A percentile compares a stretch with the other conserved stretches of the same genome.
Conservation (phyloP, 1,140 invertebrate genomes). For the Drosophila sechellia region DNA sequence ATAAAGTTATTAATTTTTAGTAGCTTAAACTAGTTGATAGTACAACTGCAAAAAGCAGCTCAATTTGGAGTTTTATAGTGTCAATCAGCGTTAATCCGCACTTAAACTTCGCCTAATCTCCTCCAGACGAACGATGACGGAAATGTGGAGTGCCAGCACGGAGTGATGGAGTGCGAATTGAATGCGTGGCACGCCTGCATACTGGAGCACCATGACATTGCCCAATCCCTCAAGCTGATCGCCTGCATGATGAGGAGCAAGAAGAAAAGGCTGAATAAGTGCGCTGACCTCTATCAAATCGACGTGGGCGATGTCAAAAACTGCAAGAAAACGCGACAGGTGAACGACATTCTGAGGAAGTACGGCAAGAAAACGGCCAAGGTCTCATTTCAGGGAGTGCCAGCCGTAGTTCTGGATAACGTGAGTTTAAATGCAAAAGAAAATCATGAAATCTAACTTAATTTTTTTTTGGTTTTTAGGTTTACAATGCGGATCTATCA, state of each 20-base stretch:
- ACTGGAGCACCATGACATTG: slow-evolving; percentile 64
- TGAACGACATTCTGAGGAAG: slow-evolving; percentile 52
- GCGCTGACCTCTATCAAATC: slow-evolving; percentile 41
- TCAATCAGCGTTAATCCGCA: slow-evolving; percentile 3
- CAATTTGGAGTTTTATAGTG: background rate
- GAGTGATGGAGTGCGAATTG: slow-evolving; percentile 66
- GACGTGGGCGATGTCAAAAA: slow-evolving; percentile 52
- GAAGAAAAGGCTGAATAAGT: slow-evolving; percentile 52
- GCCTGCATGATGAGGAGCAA: slow-evolving; percentile 69
- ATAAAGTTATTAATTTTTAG: background rate
- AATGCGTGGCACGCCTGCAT: slow-evolving; percentile 82
- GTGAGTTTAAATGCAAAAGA: slow-evolving; percentile 33
- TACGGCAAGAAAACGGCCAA: slow-evolving; percentile 37
- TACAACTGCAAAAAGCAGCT: background rate
- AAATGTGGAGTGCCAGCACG: slow-evolving; percentile 70
- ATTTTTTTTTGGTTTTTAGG: slow-evolving; percentile 5
- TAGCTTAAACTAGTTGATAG: background rate
- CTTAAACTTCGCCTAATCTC: slow-evolving; percentile 2
- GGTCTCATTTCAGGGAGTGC: slow-evolving; percentile 36
- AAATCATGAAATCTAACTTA: background rate
- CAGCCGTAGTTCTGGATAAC: slow-evolving; percentile 56
- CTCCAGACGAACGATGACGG: slow-evolving; percentile 22
- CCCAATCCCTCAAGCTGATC: slow-evolving; percentile 64
- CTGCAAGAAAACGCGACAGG: slow-evolving; percentile 31
- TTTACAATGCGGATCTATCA: slow-evolving; percentile 25